Evolutionary conservation across 2,888 invertebrate genomes (phyloP).

Genomic region (Anarsia innoxiella): DNA sequence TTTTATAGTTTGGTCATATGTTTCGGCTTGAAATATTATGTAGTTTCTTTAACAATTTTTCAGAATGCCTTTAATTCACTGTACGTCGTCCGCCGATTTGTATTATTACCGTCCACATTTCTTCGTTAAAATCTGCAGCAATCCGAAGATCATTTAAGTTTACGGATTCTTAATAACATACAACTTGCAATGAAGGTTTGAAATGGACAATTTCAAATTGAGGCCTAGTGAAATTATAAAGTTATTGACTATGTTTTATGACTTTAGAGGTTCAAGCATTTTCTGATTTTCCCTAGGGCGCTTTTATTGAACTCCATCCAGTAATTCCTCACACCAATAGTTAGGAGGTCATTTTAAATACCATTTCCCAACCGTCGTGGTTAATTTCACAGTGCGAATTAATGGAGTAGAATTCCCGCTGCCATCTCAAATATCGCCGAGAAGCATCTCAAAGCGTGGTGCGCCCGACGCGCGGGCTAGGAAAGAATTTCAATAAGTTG

Average conservation of each 20-base stretch:
- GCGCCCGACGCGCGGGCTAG: conserved; percentile 42
- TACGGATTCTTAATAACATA: conserved; percentile 5
- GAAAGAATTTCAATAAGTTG: conserved; percentile 75
- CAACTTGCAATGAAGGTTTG: not conserved
- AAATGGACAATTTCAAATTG: not conserved
- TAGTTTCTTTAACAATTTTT: conserved; percentile 24
- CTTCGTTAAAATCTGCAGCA: conserved; percentile 14
- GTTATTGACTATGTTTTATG: not conserved
- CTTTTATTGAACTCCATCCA: not conserved
- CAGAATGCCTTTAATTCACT: conserved; percentile 15
- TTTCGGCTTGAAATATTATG: conserved; percentile 30
- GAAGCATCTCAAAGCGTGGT: conserved; percentile 32
- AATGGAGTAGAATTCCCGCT: conserved; percentile 29
- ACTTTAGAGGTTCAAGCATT: not conserved
- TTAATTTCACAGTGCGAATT: conserved; percentile 20
- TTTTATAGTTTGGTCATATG: conserved; percentile 36
- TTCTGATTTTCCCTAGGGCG: not conserved
- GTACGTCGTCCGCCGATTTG: conserved; percentile 11
- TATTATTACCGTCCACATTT: conserved; percentile 21
- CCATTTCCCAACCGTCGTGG: conserved; percentile 11
- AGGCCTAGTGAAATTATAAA: conserved; percentile 3
- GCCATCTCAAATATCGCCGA: conserved; percentile 44
- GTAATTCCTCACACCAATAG: conserved; percentile 8
- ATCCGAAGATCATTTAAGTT: conserved; percentile 4
- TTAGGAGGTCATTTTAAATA: conserved; percentile 9